Evolutionary conservation across 2,888 invertebrate genomes (phyloP).

Genomic region (Phalera bucephala): DNA sequence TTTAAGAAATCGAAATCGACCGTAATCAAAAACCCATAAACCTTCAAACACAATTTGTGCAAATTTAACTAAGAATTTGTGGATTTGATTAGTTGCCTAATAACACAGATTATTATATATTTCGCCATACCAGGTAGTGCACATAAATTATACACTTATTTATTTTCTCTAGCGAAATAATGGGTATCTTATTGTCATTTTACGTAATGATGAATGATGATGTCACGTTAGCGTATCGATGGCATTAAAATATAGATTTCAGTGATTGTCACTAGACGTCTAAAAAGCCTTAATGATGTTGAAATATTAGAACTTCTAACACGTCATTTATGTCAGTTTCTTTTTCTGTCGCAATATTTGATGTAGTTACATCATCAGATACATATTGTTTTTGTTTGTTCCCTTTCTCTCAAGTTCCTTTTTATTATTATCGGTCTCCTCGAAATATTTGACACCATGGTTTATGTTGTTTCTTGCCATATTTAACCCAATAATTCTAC

Average conservation of each 20-base stretch:
- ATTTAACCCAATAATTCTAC: no score
- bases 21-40: constrained; percentile 4
- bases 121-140: constrained; percentile 13
- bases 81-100: constrained; percentile 15
- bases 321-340: no score
- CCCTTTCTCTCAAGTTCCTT: no score
- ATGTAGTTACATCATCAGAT: no score
- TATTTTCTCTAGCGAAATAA: constrained; percentile 7
- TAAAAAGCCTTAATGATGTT: background rate
- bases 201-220: constrained; percentile 25
- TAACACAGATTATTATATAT: constrained; percentile 6
- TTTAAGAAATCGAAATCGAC: background rate
- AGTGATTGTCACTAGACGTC: background rate
- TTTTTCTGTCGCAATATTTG: no score
- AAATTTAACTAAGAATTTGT: constrained; percentile 4
- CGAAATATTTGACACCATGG: no score
- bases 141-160: constrained; percentile 17
- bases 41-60: constrained; percentile 2
- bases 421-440: no score
- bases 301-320: no score
- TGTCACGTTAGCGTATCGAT: constrained; percentile 4
- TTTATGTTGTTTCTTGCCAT: no score
- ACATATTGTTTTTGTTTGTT: no score
- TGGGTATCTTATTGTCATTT: constrained; percentile 7
- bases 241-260: background rate